phyloP scores from a whole-genome alignment of 2,797 vertebrate genomes.

The Pangasius macronema region DNA sequence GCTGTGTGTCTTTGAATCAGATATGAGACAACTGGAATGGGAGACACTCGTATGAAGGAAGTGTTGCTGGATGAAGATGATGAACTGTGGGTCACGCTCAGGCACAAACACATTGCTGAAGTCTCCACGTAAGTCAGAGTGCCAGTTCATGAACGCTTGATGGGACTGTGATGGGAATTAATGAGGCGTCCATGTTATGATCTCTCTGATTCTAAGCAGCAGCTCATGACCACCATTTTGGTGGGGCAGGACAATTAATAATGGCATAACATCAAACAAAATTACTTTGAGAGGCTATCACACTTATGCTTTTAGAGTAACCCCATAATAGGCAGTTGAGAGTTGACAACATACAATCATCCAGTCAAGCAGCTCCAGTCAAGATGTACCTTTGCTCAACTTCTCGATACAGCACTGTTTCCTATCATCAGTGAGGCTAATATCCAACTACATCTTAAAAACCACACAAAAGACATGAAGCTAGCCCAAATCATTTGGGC shows the following conservation, averaged over 20 bases:
- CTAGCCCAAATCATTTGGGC: background rate
- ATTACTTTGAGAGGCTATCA: background rate
- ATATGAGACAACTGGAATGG: conserved; percentile 95
- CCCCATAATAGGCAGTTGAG: background rate
- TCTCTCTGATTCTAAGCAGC: background rate
- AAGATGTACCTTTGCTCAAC: background rate
- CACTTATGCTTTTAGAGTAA: background rate
- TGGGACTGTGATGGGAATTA: background rate
- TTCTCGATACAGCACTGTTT: background rate
- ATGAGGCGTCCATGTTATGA: background rate
- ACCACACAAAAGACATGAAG: background rate
- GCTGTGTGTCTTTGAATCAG: conserved; percentile 65
- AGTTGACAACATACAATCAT: background rate
- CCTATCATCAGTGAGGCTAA: background rate
- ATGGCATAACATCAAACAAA: background rate
- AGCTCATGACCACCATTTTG: background rate
- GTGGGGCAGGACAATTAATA: background rate
- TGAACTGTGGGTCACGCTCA: conserved; percentile 90
- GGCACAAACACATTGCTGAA: conserved; percentile 97
- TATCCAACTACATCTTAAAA: background rate
- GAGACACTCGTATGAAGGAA: conserved; percentile 88
- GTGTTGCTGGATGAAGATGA: conserved; percentile 95
- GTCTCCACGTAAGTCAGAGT: conserved; percentile 90
- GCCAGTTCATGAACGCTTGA: background rate
- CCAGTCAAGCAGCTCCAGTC: background rate